Base-by-base conservation (phyloP, 2,888 invertebrate genomes). In the Agrochola macilenta region DNA sequence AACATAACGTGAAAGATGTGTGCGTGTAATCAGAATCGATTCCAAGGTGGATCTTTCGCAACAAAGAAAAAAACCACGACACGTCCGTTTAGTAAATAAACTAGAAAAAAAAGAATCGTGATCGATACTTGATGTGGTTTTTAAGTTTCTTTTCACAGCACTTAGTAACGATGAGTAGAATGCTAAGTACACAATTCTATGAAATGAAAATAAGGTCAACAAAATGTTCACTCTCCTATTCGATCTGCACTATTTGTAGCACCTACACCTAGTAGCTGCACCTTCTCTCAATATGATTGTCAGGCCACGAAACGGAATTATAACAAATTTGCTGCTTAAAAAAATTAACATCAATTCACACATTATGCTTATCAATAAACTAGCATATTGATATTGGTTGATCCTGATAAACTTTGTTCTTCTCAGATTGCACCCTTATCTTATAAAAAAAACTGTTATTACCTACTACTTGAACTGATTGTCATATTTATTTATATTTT, bases 21-120 rank as follows among this genome's bases (percentile, higher is more conserved):
- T 74, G 30, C 26, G 1, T 68, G 11, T 65, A 65, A 20, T 52
- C 20, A 60, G 63, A 87, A 74, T 72, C 39, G 30, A 74, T 64
- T 74, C 17, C 54, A 58, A 74, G 54, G 54, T 76, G 72, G 49
- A 64, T 72, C 69, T 74, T 80, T 88, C 69, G 69, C 82, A 87
- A 87, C 87, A 88, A 88, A 87, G 87, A 81, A 83, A 78, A 78
- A 69, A 35, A 69, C 60, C 65, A 75, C 78, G 73, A 74, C 72
- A 70, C 58, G 23, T 60, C 11, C 68, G 23, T 72, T 80, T 87
- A 54, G 60, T 80, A 77, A 84, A 83, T 79, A 86, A 74, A 71
- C 26, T 69, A 43, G 11, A 57, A 39, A 35, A 35, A 43, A 57
- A 26, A 20, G 14, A 76, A 54, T 69, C 70, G 57, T 69, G 60